Evolutionary conservation across 1,140 invertebrate species (phyloP).

Genomic region (Leptopilina clavipes): DNA sequence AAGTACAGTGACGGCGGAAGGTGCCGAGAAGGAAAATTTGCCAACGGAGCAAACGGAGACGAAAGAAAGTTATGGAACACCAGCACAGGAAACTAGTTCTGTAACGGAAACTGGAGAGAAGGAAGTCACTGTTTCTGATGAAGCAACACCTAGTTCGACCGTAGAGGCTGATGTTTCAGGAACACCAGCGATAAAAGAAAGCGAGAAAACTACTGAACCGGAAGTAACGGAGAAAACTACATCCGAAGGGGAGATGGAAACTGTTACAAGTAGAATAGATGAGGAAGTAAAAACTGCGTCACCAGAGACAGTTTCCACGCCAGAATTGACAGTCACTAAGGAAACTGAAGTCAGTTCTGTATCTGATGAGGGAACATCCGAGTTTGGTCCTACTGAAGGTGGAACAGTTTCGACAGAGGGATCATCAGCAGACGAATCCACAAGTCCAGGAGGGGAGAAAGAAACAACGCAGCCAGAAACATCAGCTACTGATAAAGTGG

Average conservation of each 20-base stretch:
- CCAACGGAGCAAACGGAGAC: not conserved
- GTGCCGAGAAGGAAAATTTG: conserved; percentile 7
- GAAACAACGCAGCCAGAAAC: not conserved
- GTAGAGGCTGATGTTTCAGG: not conserved
- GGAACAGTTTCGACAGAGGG: not conserved
- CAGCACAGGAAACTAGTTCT: conserved; percentile 41
- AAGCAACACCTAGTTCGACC: not conserved
- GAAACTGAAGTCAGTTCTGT: too few relatives aligned
- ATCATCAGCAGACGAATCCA: not conserved
- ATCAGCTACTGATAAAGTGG: conserved; percentile 30
- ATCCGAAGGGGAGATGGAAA: too few relatives aligned
- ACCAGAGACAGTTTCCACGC: too few relatives aligned
- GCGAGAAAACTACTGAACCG: conserved; percentile 21
- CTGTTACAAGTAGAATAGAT: too few relatives aligned
- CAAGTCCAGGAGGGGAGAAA: not conserved
- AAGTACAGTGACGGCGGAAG: too few relatives aligned
- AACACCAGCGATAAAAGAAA: not conserved
- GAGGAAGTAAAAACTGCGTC: too few relatives aligned
- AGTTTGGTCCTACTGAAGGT: not conserved
- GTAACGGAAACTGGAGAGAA: not conserved
- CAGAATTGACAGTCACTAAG: too few relatives aligned
- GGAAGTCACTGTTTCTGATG: not conserved
- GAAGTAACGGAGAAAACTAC: too few relatives aligned
- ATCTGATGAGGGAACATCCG: conserved; percentile 33
- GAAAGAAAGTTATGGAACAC: not conserved